These are phyloP conservation scores for Centroberyx gerrardi DNA, from an alignment of 2,797 vertebrate genomes.

Conservation along the genomic window DNA sequence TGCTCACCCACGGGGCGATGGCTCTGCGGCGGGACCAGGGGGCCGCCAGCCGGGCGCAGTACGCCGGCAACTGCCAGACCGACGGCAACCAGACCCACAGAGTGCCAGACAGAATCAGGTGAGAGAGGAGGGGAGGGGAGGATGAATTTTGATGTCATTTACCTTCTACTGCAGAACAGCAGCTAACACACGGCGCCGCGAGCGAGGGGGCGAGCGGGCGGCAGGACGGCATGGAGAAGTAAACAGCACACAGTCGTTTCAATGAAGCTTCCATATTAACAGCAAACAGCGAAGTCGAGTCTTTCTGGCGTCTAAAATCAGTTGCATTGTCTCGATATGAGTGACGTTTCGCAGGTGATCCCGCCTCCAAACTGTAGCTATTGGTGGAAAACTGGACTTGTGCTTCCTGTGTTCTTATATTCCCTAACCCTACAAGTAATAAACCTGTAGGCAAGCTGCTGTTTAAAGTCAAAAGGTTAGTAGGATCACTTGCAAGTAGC, in stretches of 20 bases:
- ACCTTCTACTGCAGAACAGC: neutral
- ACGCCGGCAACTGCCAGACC: slow-evolving; percentile 90
- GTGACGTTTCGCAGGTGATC: too few relatives aligned
- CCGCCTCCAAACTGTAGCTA: too few relatives aligned
- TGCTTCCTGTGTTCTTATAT: too few relatives aligned
- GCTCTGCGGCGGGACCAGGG: slow-evolving; percentile 91
- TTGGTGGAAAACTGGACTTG: too few relatives aligned
- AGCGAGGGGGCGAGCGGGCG: slow-evolving; percentile 27
- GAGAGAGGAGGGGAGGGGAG: slow-evolving; percentile 32
- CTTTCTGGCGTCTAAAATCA: slow-evolving; percentile 7
- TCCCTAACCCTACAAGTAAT: too few relatives aligned
- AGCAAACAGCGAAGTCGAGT: slow-evolving; percentile 39
- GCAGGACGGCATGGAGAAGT: slow-evolving; percentile 13
- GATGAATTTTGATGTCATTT: slow-evolving; percentile 30
- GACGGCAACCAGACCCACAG: slow-evolving; percentile 90
- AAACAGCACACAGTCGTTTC: slow-evolving; percentile 37
- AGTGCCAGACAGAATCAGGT: slow-evolving; percentile 83
- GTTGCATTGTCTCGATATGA: too few relatives aligned
- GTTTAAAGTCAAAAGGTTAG: too few relatives aligned
- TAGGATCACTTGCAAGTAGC: too few relatives aligned
- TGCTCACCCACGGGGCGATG: slow-evolving; percentile 94
- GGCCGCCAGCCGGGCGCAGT: slow-evolving; percentile 85
- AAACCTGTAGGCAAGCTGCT: too few relatives aligned
- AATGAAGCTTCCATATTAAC: slow-evolving; percentile 25
- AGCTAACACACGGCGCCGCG: slow-evolving; percentile 4